These are phyloP conservation scores for Spinus olivaceus DNA, from an alignment of 2,797 vertebrate genomes.

Conservation along the genomic window DNA sequence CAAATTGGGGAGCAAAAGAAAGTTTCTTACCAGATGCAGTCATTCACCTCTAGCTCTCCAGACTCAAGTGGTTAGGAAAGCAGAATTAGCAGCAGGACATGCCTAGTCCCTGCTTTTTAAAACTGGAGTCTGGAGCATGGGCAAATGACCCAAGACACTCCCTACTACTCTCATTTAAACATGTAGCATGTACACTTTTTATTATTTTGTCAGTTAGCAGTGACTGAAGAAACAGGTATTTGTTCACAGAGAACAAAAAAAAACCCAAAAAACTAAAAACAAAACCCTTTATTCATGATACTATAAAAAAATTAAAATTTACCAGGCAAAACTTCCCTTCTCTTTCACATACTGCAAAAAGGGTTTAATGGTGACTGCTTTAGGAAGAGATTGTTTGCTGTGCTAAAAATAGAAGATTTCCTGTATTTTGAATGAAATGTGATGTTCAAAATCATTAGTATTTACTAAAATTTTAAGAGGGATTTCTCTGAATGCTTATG, in stretches of 20 bases:
- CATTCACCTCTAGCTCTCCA: not conserved
- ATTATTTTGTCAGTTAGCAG: not conserved
- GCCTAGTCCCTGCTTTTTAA: not conserved
- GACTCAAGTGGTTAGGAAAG: not conserved
- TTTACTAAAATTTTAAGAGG: not conserved
- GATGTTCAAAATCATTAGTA: not conserved
- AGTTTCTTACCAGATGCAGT: not conserved
- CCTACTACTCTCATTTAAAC: not conserved
- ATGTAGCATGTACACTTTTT: not conserved
- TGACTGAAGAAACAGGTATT: not conserved
- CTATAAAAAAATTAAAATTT: not conserved
- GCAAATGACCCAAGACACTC: not conserved
- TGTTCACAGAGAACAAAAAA: not conserved
- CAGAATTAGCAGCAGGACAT: not conserved
- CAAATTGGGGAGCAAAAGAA: not conserved
- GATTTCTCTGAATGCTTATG: not conserved
- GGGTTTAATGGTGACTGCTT: not conserved
- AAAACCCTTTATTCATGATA: not conserved
- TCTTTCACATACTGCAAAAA: not conserved
- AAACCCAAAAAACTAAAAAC: no score
- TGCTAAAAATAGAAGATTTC: not conserved
- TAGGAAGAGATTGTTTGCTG: not conserved
- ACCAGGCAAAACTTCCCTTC: not conserved
- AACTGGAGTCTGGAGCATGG: not conserved
- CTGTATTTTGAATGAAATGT: not conserved